Conservation (phyloP, 2,888 invertebrate genomes). For the Torymus auratus region DNA sequence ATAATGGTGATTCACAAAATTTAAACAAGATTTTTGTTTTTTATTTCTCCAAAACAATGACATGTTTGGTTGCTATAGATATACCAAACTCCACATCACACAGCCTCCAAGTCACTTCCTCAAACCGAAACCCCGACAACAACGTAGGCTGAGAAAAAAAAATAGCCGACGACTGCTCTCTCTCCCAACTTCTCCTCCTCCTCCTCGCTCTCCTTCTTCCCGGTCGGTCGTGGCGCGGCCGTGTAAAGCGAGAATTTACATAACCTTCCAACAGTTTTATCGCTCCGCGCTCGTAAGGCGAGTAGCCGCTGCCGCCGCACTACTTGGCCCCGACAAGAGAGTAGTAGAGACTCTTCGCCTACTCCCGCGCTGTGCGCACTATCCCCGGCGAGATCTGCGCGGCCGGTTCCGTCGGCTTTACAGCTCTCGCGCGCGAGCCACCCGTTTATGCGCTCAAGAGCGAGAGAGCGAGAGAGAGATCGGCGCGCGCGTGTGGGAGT, state of each 20-base stretch:
- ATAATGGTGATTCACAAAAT: too few species aligned
- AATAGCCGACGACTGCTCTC: not conserved
- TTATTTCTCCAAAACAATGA: too few species aligned
- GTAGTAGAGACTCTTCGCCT: not conserved
- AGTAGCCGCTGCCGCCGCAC: slow-evolving; percentile 38
- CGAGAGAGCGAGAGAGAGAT: slow-evolving; percentile 5
- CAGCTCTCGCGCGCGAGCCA: slow-evolving; percentile 4
- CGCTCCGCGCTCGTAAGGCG: slow-evolving; percentile 53
- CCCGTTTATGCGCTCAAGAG: slow-evolving; percentile 28
- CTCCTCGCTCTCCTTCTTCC: not conserved
- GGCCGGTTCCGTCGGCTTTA: slow-evolving; percentile 34
- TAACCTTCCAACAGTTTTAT: slow-evolving; percentile 56
- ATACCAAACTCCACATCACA: too few species aligned
- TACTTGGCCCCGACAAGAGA: not conserved
- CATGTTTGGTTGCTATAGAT: too few species aligned
- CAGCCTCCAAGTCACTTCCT: slow-evolving; percentile 26
- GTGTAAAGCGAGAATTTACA: slow-evolving; percentile 57
- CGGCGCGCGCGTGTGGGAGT: slow-evolving; percentile 49
- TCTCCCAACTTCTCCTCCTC: not conserved
- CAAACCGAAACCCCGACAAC: slow-evolving; percentile 28
- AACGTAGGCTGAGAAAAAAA: not conserved
- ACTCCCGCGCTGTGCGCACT: slow-evolving; percentile 6
- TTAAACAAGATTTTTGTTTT: too few species aligned
- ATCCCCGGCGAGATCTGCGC: slow-evolving; percentile 50
- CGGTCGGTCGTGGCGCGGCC: slow-evolving; percentile 4